These are phyloP conservation scores for Microplitis mediator DNA, from an alignment of 1,140 invertebrate species.

Conservation along the genomic window DNA sequence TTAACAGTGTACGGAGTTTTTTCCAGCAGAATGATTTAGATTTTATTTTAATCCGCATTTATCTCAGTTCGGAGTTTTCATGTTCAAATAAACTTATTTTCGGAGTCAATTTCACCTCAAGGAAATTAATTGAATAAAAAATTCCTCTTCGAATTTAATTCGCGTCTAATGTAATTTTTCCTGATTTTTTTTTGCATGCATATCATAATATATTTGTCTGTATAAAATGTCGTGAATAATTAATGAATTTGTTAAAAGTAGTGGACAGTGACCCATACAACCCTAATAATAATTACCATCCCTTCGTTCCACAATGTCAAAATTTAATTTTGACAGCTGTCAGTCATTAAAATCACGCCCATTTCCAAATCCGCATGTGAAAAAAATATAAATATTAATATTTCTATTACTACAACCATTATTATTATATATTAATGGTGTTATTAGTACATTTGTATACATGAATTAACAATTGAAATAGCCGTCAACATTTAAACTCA, in stretches of 20 bases:
- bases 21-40: too few species aligned
- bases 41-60: too few species aligned
- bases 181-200: too few species aligned
- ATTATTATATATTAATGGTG: neutral
- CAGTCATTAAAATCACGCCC: conserved; percentile 53
- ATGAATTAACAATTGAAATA: too few species aligned
- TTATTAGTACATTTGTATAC: neutral
- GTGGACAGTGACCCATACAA: conserved; percentile 3
- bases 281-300: conserved; percentile 25
- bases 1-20: too few species aligned
- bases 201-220: too few species aligned
- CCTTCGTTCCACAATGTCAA: conserved; percentile 50
- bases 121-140: too few species aligned
- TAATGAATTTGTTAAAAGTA: conserved; percentile 30
- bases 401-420: conserved; percentile 26
- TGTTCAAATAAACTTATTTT: too few species aligned
- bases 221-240: conserved; percentile 14
- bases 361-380: conserved; percentile 24
- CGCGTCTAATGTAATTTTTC: too few species aligned
- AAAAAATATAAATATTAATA: conserved; percentile 39
- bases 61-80: too few species aligned
- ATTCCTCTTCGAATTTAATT: too few species aligned
- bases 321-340: conserved; percentile 54
- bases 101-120: too few species aligned
- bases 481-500: neutral